Evolutionary conservation across 2,797 vertebrate genomes (phyloP).

Genomic region (Cirrhinus molitorella): DNA sequence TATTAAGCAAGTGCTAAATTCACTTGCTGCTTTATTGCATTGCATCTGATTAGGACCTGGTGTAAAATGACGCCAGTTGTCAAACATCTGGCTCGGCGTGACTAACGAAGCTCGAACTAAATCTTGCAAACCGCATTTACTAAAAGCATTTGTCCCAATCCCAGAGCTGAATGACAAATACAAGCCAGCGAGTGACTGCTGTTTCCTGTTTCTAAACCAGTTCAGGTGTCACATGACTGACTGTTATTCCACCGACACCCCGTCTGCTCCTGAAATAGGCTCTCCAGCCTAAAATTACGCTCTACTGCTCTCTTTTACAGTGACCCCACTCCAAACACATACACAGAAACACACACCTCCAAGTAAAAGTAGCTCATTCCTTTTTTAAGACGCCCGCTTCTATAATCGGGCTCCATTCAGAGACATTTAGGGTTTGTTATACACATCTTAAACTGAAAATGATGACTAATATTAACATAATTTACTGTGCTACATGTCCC

Average conservation of each 20-base stretch:
- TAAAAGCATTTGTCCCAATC: not conserved
- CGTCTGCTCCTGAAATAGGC: constrained; percentile 47
- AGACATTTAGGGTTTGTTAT: not conserved
- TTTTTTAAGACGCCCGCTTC: constrained; percentile 30
- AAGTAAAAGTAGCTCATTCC: constrained; percentile 56
- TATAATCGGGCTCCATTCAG: constrained; percentile 41
- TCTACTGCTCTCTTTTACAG: constrained; percentile 39
- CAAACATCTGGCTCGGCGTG: not conserved
- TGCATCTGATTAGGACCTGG: not conserved
- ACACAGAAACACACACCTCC: constrained; percentile 43
- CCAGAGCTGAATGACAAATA: not conserved
- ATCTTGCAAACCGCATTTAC: not conserved
- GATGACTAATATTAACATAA: not conserved
- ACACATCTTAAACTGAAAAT: not conserved
- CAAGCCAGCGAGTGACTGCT: not conserved
- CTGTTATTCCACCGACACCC: constrained; percentile 38
- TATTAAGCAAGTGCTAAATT: not conserved
- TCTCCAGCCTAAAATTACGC: constrained; percentile 47
- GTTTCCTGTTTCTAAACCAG: constrained; percentile 31
- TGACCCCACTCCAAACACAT: constrained; percentile 51
- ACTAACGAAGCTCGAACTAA: constrained; percentile 13
- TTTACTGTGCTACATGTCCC: not conserved
- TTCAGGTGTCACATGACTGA: constrained; percentile 47
- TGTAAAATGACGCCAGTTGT: not conserved
- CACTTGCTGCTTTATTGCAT: not conserved